A percentile compares a stretch with the other conserved stretches of the same genome.
Conservation (phyloP, 1,140 invertebrate species). For the Aphaenogaster rudis region DNA sequence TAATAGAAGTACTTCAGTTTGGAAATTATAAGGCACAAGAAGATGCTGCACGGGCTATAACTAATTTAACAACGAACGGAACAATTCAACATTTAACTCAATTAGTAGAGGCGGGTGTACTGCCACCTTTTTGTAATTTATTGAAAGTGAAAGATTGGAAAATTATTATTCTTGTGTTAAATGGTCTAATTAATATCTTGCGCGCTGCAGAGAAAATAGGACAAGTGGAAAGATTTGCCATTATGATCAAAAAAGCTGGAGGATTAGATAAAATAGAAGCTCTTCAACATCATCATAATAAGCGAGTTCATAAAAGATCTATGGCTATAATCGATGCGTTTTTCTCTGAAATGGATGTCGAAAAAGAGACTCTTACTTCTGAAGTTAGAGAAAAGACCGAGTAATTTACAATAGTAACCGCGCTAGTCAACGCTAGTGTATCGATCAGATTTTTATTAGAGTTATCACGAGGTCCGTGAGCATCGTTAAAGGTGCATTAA, state of each 20-base stretch:
- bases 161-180: too few species aligned
- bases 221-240: constrained; percentile 83
- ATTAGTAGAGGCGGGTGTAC: too few species aligned
- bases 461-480: too few species aligned
- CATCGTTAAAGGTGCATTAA: too few species aligned
- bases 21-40: constrained; percentile 93
- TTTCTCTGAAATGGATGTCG: constrained; percentile 89
- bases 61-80: constrained; percentile 93
- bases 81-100: constrained; percentile 68
- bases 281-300: constrained; percentile 92
- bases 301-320: constrained; percentile 94
- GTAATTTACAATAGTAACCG: too few species aligned
- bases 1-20: constrained; percentile 90
- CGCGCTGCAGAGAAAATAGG: too few species aligned
- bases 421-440: too few species aligned
- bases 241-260: constrained; percentile 89
- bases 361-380: constrained; percentile 71
- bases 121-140: too few species aligned
- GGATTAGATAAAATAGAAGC: constrained; percentile 92
- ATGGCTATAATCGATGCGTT: constrained; percentile 81
- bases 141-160: too few species aligned
- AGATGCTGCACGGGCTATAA: constrained; percentile 94
- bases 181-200: too few species aligned
- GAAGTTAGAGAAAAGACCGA: not conserved
- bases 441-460: too few species aligned